Conservation (phyloP, 1,140 invertebrate genomes). For the Catajapyx aquilonaris region DNA sequence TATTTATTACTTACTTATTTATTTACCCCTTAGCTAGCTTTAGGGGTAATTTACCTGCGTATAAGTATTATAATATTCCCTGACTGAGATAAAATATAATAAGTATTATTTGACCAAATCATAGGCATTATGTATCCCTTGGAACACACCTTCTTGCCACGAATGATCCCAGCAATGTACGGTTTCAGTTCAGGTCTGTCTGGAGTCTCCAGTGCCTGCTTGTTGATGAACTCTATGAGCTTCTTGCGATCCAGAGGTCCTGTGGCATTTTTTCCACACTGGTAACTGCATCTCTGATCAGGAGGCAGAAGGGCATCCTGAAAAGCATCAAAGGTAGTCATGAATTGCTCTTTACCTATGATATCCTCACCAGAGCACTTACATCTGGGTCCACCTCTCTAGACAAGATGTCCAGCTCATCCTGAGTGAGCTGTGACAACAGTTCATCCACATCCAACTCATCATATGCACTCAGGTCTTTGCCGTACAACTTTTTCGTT, state of each 20-base stretch:
- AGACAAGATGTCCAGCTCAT: conserved; percentile 91
- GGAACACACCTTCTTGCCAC: conserved; percentile 76
- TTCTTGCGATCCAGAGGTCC: conserved; percentile 91
- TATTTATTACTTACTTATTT: too few species aligned
- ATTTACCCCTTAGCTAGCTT: too few species aligned
- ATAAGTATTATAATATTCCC: too few species aligned
- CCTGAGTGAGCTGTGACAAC: conserved; percentile 75
- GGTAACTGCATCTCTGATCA: conserved; percentile 82
- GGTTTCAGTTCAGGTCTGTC: conserved; percentile 92
- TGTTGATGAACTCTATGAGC: conserved; percentile 92
- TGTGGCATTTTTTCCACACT: conserved; percentile 84
- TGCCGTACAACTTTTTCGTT: conserved; percentile 71
- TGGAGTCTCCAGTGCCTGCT: conserved; percentile 89
- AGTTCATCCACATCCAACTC: conserved; percentile 93
- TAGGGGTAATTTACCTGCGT: too few species aligned
- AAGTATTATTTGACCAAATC: background rate
- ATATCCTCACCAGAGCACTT: too few species aligned
- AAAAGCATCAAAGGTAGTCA: too few species aligned
- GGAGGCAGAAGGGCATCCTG: conserved; percentile 94
- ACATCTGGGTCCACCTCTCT: conserved; percentile 99
- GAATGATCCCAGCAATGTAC: conserved; percentile 64
- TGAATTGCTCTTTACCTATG: too few species aligned
- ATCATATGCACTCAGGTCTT: conserved; percentile 81
- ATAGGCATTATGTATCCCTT: too few species aligned
- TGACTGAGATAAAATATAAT: too few species aligned